Evolutionary conservation across 2,888 invertebrate species (phyloP).

Genomic region (Sturmia bella): DNA sequence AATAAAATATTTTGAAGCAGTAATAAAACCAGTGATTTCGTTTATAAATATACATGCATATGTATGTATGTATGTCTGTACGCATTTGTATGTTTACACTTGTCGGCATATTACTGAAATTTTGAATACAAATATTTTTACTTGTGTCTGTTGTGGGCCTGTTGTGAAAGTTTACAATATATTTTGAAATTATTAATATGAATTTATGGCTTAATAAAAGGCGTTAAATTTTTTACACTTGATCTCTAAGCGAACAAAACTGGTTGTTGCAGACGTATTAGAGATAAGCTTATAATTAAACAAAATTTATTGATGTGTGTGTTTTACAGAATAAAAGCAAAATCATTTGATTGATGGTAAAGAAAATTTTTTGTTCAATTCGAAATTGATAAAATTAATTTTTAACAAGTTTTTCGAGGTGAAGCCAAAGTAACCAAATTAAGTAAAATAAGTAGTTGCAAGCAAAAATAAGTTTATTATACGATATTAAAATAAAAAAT

Average conservation of each 20-base stretch:
- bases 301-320: not conserved
- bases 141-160: not conserved
- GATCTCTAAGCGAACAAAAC: no score
- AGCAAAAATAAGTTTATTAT: no score
- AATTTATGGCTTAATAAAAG: no score
- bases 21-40: not conserved
- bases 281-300: slow-evolving; percentile 2
- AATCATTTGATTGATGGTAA: no score
- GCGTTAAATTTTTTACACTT: not conserved
- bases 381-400: no score
- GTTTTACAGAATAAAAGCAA: not conserved
- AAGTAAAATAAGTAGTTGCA: no score
- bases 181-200: slow-evolving; percentile 37
- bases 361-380: not conserved
- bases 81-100: not conserved
- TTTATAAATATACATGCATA: not conserved
- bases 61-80: not conserved
- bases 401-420: no score
- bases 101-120: no score
- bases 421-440: no score
- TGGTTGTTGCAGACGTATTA: no score
- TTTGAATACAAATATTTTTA: not conserved
- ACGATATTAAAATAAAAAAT: no score
- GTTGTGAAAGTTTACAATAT: slow-evolving; percentile 44
- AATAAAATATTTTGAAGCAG: slow-evolving; percentile 31